Conservation (phyloP, 2,888 invertebrate species). For the Carabus problematicus region DNA sequence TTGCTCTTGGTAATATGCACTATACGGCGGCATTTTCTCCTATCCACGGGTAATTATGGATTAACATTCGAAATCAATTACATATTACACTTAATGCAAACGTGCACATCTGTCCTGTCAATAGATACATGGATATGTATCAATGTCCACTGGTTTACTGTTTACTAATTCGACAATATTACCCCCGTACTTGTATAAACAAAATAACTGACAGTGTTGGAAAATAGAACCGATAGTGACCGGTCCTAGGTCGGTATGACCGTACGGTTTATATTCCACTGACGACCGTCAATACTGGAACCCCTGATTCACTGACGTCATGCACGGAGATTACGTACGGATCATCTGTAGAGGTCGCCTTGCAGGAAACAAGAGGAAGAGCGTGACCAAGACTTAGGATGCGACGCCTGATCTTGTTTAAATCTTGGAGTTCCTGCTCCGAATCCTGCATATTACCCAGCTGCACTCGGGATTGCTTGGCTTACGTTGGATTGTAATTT, state of each 20-base stretch:
- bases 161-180: background rate
- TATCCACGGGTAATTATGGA: slow-evolving; percentile 49
- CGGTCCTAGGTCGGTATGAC: background rate
- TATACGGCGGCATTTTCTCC: slow-evolving; percentile 35
- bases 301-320: slow-evolving; percentile 35
- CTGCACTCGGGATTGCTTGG: slow-evolving; percentile 26
- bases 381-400: slow-evolving; percentile 37
- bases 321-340: slow-evolving; percentile 35
- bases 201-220: too few relatives aligned
- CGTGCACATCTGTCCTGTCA: too few relatives aligned
- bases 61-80: slow-evolving; percentile 50
- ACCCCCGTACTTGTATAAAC: too few relatives aligned
- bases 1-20: slow-evolving; percentile 7
- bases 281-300: slow-evolving; percentile 31
- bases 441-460: slow-evolving; percentile 24
- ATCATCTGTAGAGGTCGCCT: slow-evolving; percentile 33
- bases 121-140: background rate
- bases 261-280: background rate
- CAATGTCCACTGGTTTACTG: background rate
- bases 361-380: background rate
- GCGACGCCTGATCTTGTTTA: slow-evolving; percentile 26
- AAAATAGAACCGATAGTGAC: too few relatives aligned
- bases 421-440: slow-evolving; percentile 20
- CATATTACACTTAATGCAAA: slow-evolving; percentile 32
- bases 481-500: slow-evolving; percentile 31